Evolutionary conservation across 2,888 invertebrate species (phyloP).

Genomic region (Xestia ashworthii): DNA sequence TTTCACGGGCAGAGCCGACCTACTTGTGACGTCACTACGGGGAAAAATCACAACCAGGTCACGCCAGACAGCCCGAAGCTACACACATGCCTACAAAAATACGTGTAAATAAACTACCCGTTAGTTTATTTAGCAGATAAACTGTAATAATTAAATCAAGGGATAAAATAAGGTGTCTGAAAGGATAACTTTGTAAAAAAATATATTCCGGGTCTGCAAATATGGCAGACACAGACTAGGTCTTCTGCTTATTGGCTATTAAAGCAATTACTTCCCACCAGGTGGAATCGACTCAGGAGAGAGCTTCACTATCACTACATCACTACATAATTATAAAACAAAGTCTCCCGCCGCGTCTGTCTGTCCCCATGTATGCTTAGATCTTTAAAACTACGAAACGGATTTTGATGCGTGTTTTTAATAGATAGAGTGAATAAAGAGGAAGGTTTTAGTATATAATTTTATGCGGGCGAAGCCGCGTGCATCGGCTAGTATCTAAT

Average conservation of each 20-base stretch:
- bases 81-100: neutral
- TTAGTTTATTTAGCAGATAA: neutral
- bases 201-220: neutral
- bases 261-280: neutral
- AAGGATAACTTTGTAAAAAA: neutral
- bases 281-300: neutral
- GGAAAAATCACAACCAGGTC: constrained; percentile 59
- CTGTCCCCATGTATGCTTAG: no score
- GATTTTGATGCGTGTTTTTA: no score
- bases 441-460: no score
- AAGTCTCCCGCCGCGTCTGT: no score
- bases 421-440: no score
- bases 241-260: neutral
- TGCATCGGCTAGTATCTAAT: no score
- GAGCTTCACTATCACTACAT: no score
- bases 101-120: constrained; percentile 16
- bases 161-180: neutral
- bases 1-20: constrained; percentile 46
- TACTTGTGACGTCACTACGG: constrained; percentile 60
- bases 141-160: constrained; percentile 1
- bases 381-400: no score
- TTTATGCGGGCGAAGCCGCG: no score
- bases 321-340: no score
- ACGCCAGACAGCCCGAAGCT: constrained; percentile 40
- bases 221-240: neutral